Percentiles rank a stretch among this genome's conserved stretches.
phyloP scores from a whole-genome alignment of 2,113 vertebrate species.

The Etheostoma cragini region DNA sequence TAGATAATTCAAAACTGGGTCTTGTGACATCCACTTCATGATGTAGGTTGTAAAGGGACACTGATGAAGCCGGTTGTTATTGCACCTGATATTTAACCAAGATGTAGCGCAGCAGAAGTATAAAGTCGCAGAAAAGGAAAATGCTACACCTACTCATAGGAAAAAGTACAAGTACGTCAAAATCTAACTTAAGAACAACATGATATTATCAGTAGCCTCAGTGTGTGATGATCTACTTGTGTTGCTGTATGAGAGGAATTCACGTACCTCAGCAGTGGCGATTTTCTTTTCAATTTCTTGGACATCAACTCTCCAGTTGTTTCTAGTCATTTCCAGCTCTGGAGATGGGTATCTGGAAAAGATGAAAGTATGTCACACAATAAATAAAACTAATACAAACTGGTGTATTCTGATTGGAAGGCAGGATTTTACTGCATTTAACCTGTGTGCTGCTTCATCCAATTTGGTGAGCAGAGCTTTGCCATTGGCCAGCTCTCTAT shows the following conservation, averaged over 20 bases:
- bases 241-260: neutral
- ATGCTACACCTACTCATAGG: no score
- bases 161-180: no score
- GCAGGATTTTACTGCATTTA: neutral
- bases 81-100: no score
- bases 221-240: neutral
- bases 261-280: slow-evolving; percentile 62
- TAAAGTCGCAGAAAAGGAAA: no score
- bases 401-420: neutral
- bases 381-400: neutral
- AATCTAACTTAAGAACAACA: no score
- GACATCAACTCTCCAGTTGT: slow-evolving; percentile 53
- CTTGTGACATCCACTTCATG: neutral
- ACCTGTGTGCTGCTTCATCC: slow-evolving; percentile 70
- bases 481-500: slow-evolving; percentile 49
- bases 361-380: neutral
- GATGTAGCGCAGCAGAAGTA: no score
- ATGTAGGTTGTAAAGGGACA: neutral
- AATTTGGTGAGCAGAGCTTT: slow-evolving; percentile 70
- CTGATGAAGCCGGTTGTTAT: no score
- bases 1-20: no score
- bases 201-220: neutral
- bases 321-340: slow-evolving; percentile 34
- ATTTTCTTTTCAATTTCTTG: slow-evolving; percentile 76
- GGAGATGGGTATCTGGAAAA: slow-evolving; percentile 61